phyloP scores from a whole-genome alignment of 2,797 vertebrate genomes.

The Anableps anableps region DNA sequence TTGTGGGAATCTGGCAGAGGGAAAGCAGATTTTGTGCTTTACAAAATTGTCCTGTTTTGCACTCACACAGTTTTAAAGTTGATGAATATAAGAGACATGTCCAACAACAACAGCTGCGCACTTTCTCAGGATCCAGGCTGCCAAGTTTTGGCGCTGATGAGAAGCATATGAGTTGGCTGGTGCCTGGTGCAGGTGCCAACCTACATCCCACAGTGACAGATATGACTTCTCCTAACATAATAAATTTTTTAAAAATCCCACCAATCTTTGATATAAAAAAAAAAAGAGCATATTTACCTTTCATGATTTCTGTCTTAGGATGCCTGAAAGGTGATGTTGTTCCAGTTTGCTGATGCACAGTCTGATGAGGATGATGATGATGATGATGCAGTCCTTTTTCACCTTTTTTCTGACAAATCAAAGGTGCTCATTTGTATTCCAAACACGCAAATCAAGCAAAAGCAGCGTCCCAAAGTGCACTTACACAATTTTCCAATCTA shows the following conservation, averaged over 20 bases:
- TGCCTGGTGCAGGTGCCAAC: conserved; percentile 58
- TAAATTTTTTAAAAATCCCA: background rate
- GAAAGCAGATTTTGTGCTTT: conserved; percentile 42
- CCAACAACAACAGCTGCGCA: conserved; percentile 75
- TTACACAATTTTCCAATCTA: conserved; percentile 24
- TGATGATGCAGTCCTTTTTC: conserved; percentile 34
- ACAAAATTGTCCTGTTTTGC: conserved; percentile 37
- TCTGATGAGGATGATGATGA: background rate
- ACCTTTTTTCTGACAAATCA: conserved; percentile 32
- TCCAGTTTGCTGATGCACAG: conserved; percentile 32
- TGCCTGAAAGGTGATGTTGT: conserved; percentile 22
- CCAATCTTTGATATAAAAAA: background rate
- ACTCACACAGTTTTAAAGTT: conserved; percentile 53
- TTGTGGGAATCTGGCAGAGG: conserved; percentile 32
- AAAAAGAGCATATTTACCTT: conserved; percentile 68
- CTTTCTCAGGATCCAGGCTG: conserved; percentile 63
- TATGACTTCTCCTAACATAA: background rate
- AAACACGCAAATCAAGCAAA: conserved; percentile 18
- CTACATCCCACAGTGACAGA: conserved; percentile 28
- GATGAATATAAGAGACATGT: conserved; percentile 64
- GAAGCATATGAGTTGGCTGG: conserved; percentile 61
- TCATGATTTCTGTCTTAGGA: conserved; percentile 74
- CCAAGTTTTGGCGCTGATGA: conserved; percentile 57
- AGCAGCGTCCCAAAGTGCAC: conserved; percentile 19
- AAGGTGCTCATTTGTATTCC: conserved; percentile 36